A percentile compares a stretch with the other conserved stretches of the same genome.
phyloP scores from a whole-genome alignment of 2,888 invertebrate genomes.

The Cosmia trapezina region DNA sequence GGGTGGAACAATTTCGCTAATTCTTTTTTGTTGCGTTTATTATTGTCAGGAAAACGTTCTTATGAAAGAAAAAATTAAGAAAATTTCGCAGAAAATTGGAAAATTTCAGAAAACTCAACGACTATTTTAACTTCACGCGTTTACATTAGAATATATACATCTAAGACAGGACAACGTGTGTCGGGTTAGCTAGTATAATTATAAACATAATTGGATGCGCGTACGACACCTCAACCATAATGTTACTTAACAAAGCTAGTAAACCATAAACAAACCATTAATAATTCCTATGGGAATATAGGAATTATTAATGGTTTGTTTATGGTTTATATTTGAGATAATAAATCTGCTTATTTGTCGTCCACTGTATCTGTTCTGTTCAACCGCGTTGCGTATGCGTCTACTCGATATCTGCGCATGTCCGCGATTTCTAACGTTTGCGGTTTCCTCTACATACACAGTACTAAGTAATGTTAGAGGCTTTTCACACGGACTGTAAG shows the following conservation, averaged over 20 bases:
- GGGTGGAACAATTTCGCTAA: no score
- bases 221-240: neutral
- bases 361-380: constrained; percentile 51
- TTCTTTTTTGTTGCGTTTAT: no score
- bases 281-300: neutral
- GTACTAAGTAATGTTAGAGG: constrained; percentile 35
- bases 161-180: no score
- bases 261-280: neutral
- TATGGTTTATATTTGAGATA: constrained; percentile 20
- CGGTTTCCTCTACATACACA: constrained; percentile 70
- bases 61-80: no score
- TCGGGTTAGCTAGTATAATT: no score
- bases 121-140: no score
- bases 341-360: constrained; percentile 33
- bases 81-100: no score
- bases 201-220: neutral
- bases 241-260: neutral
- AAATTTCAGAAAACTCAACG: no score
- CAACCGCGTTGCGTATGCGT: constrained; percentile 59
- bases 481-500: constrained; percentile 45
- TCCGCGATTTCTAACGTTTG: constrained; percentile 76
- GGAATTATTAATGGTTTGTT: no score
- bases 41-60: no score
- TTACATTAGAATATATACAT: no score
- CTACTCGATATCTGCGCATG: constrained; percentile 68